Evolutionary conservation across 1,140 invertebrate genomes (phyloP).

Genomic region (Thereuonema tuberculata): DNA sequence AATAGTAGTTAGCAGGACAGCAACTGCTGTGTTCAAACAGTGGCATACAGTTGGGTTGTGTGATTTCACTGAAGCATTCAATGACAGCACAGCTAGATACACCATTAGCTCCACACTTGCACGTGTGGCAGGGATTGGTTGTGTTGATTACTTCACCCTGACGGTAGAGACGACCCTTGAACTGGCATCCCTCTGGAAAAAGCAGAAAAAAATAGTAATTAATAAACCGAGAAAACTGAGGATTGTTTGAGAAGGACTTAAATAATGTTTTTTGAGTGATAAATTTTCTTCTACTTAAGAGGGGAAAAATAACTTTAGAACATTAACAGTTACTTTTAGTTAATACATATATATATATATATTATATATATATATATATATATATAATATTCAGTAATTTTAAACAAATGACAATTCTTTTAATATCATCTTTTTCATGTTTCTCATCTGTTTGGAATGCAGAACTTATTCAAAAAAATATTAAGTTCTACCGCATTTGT

Average conservation of each 20-base stretch:
- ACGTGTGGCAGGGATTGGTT: constrained; percentile 12
- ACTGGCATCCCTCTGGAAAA: constrained; percentile 1
- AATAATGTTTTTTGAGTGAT: neutral
- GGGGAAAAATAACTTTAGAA: no score
- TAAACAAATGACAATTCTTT: no score
- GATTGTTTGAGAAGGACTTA: neutral
- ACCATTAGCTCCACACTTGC: constrained; percentile 1
- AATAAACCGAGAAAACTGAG: neutral
- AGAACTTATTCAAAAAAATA: no score
- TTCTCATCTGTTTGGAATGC: no score
- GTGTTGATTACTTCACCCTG: constrained; percentile 9
- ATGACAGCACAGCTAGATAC: constrained; percentile 3
- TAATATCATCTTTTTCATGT: no score
- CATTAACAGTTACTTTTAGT: no score
- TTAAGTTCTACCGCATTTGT: no score
- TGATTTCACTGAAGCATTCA: constrained; percentile 9
- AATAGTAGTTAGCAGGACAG: constrained; percentile 8
- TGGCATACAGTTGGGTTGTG: constrained; percentile 8
- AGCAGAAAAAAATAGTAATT: neutral
- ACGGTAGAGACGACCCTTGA: neutral
- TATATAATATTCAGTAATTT: no score
- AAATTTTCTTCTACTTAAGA: no score
- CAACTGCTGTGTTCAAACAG: constrained; percentile 11
- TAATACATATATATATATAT: no score
- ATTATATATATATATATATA: no score